These are phyloP conservation scores for Chelonus formosanus DNA, from an alignment of 2,888 invertebrate species.

Conservation along the genomic window DNA sequence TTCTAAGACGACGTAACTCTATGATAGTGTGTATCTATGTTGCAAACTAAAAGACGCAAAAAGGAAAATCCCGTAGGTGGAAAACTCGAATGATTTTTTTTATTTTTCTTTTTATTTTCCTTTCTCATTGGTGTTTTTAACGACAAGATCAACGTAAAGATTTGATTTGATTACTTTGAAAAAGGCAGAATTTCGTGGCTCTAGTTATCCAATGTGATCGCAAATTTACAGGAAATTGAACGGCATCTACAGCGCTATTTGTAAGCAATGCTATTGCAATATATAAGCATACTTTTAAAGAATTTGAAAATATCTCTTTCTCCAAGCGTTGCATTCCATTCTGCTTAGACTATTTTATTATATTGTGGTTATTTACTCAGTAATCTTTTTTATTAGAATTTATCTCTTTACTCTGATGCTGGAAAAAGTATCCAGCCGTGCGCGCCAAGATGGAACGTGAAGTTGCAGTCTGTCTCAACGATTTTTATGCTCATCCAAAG, in stretches of 20 bases:
- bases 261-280: no score
- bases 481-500: conserved; percentile 13
- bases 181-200: background rate
- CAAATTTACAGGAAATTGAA: conserved; percentile 26
- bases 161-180: background rate
- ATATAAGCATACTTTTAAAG: background rate
- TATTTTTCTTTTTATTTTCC: background rate
- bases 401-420: background rate
- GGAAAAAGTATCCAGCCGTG: conserved; percentile 8
- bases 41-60: no score
- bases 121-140: background rate
- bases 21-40: background rate
- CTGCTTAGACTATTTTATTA: conserved; percentile 9
- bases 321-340: background rate
- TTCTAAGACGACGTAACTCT: conserved; percentile 2
- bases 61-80: no score
- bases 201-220: conserved; percentile 8
- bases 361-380: conserved; percentile 13
- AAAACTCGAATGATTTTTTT: no score
- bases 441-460: conserved; percentile 6
- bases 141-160: background rate
- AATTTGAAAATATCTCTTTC: no score
- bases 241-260: background rate
- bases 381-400: conserved; percentile 17
- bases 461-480: conserved; percentile 13